These are phyloP conservation scores for Lampris megalopsis DNA, from an alignment of 2,113 vertebrate genomes.

Conservation along the genomic window DNA sequence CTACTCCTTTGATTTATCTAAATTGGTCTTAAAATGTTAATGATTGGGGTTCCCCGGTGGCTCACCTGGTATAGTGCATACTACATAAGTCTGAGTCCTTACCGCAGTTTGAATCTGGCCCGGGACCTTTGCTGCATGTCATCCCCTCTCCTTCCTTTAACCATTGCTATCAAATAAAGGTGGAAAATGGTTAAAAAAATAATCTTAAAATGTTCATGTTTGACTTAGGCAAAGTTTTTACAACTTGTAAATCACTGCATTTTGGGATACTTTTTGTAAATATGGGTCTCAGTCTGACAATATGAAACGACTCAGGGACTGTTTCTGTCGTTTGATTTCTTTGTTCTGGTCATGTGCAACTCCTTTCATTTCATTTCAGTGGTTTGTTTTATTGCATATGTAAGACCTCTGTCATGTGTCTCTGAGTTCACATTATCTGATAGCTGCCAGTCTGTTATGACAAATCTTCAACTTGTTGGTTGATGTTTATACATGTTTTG, in stretches of 20 bases:
- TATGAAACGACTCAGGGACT: slow-evolving; percentile 60
- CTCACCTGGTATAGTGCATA: too few species aligned
- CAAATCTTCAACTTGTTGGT: background rate
- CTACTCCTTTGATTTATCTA: slow-evolving; percentile 12
- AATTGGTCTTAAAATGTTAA: background rate
- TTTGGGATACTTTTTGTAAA: background rate
- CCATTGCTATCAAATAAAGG: too few species aligned
- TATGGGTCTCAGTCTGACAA: slow-evolving; percentile 2
- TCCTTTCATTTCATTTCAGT: slow-evolving; percentile 5
- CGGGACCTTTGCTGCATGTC: too few species aligned
- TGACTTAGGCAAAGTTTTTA: background rate
- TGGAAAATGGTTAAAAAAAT: background rate
- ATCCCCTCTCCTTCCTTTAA: too few species aligned
- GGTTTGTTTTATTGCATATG: slow-evolving; percentile 2
- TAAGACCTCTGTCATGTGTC: background rate
- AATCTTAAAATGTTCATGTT: background rate
- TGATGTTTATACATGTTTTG: slow-evolving; percentile 10
- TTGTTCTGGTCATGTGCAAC: slow-evolving; percentile 3
- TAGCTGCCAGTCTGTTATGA: background rate
- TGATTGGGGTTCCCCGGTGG: too few species aligned
- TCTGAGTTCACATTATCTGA: background rate
- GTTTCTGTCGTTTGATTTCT: slow-evolving; percentile 37
- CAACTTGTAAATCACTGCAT: slow-evolving; percentile 10
- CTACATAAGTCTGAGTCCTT: too few species aligned
- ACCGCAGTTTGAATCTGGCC: too few species aligned